Percentiles rank a stretch among this genome's conserved stretches.
Conservation (phyloP, 2,888 invertebrate species). For the Leptopilina drosophilae region DNA sequence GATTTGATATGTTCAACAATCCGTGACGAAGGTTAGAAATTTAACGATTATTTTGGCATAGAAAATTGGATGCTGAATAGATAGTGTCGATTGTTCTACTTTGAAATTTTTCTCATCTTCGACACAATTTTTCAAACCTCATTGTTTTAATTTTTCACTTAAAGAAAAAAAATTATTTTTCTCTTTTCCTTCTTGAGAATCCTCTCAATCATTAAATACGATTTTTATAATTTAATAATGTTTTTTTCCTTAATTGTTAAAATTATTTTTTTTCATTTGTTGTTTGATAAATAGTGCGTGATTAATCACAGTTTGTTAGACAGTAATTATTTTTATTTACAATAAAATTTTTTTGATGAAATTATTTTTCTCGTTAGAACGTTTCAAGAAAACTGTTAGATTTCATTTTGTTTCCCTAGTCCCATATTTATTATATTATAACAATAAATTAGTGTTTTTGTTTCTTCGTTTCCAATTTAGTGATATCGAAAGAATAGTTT, state of each 20-base stretch:
- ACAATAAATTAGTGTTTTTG: not conserved
- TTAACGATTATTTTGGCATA: not conserved
- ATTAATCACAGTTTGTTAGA: slow-evolving; percentile 13
- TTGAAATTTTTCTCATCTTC: not conserved
- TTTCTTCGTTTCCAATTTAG: not conserved
- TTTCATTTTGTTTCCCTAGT: not conserved
- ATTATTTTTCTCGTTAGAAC: not conserved
- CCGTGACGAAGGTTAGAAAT: not conserved
- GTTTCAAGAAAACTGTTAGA: not conserved
- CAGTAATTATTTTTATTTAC: slow-evolving; percentile 5
- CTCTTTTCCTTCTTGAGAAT: not conserved
- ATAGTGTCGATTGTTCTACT: not conserved
- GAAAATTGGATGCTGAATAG: not conserved
- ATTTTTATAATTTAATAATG: not conserved
- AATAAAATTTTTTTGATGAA: slow-evolving; percentile 2
- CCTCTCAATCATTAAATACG: not conserved
- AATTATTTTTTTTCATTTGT: not conserved
- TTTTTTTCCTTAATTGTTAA: not conserved
- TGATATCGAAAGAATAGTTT: not conserved
- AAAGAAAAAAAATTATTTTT: not conserved
- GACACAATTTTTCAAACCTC: not conserved
- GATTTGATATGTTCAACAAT: not conserved
- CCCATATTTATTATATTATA: not conserved
- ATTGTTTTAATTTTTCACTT: no score
- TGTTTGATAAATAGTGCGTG: not conserved